These are phyloP conservation scores for Saccopteryx bilineata DNA, from an alignment of 2,113 vertebrate species.

Conservation along the genomic window DNA sequence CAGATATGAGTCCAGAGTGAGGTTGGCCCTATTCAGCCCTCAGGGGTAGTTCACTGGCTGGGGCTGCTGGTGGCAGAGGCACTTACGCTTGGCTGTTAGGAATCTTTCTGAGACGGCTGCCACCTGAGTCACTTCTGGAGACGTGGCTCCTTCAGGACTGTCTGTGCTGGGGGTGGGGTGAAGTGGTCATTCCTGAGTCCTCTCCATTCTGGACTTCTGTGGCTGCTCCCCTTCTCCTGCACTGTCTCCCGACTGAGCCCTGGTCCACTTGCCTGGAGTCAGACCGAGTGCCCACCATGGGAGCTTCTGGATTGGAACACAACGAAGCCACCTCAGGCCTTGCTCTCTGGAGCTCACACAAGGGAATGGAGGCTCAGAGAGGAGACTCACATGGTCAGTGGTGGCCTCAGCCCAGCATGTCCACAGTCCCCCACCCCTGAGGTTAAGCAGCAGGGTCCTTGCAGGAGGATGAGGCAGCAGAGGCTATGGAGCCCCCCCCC, in stretches of 20 bases:
- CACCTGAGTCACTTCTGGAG: constrained; percentile 32
- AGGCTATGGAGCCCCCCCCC: neutral
- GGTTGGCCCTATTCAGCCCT: neutral
- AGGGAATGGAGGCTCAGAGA: neutral
- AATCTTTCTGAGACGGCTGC: constrained; percentile 21
- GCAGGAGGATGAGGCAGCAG: rapidly evolving
- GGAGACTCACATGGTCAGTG: neutral
- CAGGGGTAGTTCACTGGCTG: constrained; percentile 61
- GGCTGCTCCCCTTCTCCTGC: neutral
- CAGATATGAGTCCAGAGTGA: constrained; percentile 69
- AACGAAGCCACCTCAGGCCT: neutral
- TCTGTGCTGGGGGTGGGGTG: neutral
- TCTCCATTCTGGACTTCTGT: neutral
- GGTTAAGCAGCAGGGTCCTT: neutral
- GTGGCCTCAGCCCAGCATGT: neutral
- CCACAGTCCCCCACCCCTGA: neutral
- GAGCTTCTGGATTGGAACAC: neutral
- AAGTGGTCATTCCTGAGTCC: neutral
- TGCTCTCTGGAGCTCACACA: neutral
- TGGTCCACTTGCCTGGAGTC: neutral
- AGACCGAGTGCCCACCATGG: neutral
- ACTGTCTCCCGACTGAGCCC: neutral
- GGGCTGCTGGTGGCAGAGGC: rapidly evolving
- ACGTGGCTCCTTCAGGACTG: neutral
- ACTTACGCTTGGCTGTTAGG: neutral